Evolutionary conservation across 2,888 invertebrate genomes (phyloP).

Genomic region (Drosophila recens): DNA sequence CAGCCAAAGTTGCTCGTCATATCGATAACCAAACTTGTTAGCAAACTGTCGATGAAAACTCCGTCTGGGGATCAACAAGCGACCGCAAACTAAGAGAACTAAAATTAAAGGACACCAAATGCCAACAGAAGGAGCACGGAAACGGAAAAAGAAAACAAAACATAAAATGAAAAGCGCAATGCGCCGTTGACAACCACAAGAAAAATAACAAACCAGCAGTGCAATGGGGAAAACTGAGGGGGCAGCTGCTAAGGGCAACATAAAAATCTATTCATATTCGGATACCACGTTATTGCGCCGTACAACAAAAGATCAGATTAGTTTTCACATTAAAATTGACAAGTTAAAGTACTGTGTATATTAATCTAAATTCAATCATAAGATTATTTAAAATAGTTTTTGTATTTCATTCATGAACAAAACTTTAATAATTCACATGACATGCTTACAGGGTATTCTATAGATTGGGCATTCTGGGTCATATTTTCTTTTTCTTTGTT

Average conservation of each 20-base stretch:
- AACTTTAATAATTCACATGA: too few species aligned
- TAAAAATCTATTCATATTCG: constrained; percentile 20
- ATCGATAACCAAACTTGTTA: constrained; percentile 57
- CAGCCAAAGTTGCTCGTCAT: constrained; percentile 20
- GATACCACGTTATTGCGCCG: neutral
- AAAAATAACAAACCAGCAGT: constrained; percentile 61
- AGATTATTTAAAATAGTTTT: neutral
- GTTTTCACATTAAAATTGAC: neutral
- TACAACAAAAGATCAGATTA: neutral
- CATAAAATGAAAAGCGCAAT: constrained; percentile 38
- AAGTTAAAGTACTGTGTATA: neutral
- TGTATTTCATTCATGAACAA: neutral
- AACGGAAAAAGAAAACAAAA: constrained; percentile 28
- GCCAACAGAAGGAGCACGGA: constrained; percentile 32
- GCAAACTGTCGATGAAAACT: constrained; percentile 30
- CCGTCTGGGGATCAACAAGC: constrained; percentile 54
- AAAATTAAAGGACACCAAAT: constrained; percentile 69
- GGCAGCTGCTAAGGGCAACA: constrained; percentile 7
- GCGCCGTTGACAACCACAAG: constrained; percentile 74
- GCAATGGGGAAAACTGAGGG: constrained; percentile 11
- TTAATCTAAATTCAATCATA: neutral
- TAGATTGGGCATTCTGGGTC: neutral
- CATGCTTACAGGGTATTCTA: constrained; percentile 11
- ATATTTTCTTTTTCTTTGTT: constrained; percentile 26
- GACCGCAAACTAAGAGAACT: constrained; percentile 59